Evolutionary conservation across 2,888 invertebrate genomes (phyloP).

Genomic region (Artemia sinica): DNA sequence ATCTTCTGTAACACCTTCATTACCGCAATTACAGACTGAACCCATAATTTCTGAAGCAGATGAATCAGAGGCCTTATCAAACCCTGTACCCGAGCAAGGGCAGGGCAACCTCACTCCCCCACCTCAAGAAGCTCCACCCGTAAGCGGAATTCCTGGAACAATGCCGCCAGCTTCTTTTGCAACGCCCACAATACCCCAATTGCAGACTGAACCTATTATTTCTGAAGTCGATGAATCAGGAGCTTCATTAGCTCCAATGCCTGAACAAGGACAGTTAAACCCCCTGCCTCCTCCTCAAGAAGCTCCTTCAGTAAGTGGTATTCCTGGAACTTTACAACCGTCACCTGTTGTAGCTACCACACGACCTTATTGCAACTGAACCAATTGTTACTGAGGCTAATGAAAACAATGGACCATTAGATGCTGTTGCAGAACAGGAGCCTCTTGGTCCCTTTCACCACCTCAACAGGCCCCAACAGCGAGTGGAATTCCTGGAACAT

Average conservation of each 20-base stretch:
- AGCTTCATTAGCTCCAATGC: not conserved
- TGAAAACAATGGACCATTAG: not conserved
- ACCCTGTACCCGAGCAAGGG: no score
- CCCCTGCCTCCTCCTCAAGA: not conserved
- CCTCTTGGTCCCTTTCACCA: not conserved
- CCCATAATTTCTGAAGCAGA: slow-evolving; percentile 7
- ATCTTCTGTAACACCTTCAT: not conserved
- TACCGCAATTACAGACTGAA: not conserved
- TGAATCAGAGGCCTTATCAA: no score
- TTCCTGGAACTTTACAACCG: not conserved
- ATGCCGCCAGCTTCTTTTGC: not conserved
- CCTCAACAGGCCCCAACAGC: not conserved
- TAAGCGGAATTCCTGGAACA: slow-evolving; percentile 7
- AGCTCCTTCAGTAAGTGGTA: not conserved
- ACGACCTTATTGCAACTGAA: not conserved
- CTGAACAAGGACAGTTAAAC: not conserved
- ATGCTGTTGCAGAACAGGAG: not conserved
- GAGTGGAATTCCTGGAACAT: not conserved
- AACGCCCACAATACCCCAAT: slow-evolving; percentile 1
- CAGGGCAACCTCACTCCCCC: no score
- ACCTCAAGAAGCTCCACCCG: slow-evolving; percentile 13
- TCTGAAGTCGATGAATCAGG: not conserved
- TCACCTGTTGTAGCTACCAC: not conserved
- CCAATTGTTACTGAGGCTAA: not conserved
- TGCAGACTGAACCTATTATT: not conserved